phyloP scores from a whole-genome alignment of 2,888 invertebrate genomes.

The Harpagoxenus sublaevis region DNA sequence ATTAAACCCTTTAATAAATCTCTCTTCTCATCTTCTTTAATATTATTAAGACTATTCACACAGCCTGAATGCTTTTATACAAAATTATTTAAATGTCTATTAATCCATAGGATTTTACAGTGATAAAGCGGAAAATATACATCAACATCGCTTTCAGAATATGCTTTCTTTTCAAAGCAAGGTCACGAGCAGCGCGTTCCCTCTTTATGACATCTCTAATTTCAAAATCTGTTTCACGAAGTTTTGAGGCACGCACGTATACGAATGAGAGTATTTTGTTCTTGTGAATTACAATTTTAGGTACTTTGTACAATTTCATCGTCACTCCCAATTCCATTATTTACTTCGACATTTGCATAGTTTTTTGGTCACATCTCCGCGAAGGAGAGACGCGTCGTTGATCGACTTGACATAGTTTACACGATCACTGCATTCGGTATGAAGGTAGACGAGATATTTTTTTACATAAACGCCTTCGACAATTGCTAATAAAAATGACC shows the following conservation, averaged over 20 bases:
- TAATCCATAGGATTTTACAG: not conserved
- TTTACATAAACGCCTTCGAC: not conserved
- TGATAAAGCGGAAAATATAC: slow-evolving; percentile 10
- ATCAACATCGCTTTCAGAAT: slow-evolving; percentile 2
- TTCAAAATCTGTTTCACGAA: slow-evolving; percentile 36
- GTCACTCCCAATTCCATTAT: not conserved
- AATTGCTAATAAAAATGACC: not conserved
- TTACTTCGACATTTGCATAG: slow-evolving; percentile 37
- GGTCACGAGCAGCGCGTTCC: slow-evolving; percentile 24
- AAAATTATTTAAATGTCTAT: not conserved
- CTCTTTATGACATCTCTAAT: slow-evolving; percentile 28
- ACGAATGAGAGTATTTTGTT: slow-evolving; percentile 11
- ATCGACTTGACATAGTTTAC: slow-evolving; percentile 23
- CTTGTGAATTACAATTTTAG: slow-evolving; percentile 31
- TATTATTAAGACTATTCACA: not conserved
- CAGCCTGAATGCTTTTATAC: not conserved
- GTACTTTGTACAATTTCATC: slow-evolving; percentile 24
- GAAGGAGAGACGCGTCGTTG: slow-evolving; percentile 6
- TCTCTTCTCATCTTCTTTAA: not conserved
- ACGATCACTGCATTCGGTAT: not conserved
- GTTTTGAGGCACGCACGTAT: slow-evolving; percentile 23
- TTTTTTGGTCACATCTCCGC: slow-evolving; percentile 4
- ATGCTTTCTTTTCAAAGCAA: slow-evolving; percentile 35
- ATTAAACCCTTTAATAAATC: not conserved
- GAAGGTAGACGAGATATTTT: slow-evolving; percentile 19